Base-by-base conservation (phyloP, 2,797 vertebrate genomes). In the Falco rusticolus region DNA sequence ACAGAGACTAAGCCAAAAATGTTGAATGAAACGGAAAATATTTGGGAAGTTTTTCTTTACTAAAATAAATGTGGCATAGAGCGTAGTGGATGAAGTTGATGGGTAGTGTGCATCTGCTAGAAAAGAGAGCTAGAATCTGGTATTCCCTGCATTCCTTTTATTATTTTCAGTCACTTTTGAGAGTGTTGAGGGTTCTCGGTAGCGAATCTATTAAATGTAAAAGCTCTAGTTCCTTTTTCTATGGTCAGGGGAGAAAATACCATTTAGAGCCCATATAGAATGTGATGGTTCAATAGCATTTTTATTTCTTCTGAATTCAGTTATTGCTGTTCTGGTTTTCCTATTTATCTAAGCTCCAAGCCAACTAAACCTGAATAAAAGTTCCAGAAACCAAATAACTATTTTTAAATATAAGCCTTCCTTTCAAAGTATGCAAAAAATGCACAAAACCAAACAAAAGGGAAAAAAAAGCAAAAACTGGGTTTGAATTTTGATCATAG, bases 11-110 rank as follows among this genome's bases (percentile, higher is more conserved):
- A 33, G 84, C 78, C 79, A 83, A 68, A 93, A 92, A 51, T 17
- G 37, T 28, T 74, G 87, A 85, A 87, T 68, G 68, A 91, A 91
- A 70, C 83, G 91, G 84, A 87, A 96, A 95, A 80, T 80, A 92
- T 82, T 85, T 77, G 43, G 43, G 43, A 10, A 77, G 68, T 34
- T 79, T 95, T 84, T 85, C 69, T 87, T 74, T 31, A 63, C 63
- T 72, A 9, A 63, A 93, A 80, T 47, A 66, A 79, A 81, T 37
- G 26, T 17, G 48, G 39, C 56, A 5, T 24, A n/a, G 63, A 77
- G 18, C 6, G 20, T 51, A 37, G 34, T 70, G 90, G 84, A 33
- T 89, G 11, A 78, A 84, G 53, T 16, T 69, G 82, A 68, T 75
- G 56, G 66, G 41, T 45, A 53, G 5, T 12, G 13, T 64, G 78